A percentile compares a stretch with the other conserved stretches of the same genome.
Conservation (phyloP, 2,888 invertebrate genomes). For the Drosophila quinaria region DNA sequence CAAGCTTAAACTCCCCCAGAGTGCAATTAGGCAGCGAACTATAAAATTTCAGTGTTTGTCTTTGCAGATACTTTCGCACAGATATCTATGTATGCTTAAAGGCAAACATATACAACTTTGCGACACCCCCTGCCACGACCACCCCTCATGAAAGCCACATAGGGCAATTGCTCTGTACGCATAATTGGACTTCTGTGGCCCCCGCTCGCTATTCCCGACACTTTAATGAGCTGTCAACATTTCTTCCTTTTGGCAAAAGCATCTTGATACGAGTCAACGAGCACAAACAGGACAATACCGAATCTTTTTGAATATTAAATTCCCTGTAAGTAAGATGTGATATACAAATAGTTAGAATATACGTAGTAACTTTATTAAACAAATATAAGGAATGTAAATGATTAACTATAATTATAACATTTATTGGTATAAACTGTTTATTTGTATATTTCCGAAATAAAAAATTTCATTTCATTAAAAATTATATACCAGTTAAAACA, state of each 20-base stretch:
- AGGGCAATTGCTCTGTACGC: slow-evolving; percentile 60
- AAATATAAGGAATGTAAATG: not conserved
- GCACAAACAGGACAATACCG: slow-evolving; percentile 9
- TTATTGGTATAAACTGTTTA: too few relatives aligned
- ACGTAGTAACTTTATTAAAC: not conserved
- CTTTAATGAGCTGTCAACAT: slow-evolving; percentile 67
- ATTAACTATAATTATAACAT: too few relatives aligned
- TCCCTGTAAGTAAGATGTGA: not conserved
- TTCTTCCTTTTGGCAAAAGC: slow-evolving; percentile 31
- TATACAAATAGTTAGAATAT: not conserved
- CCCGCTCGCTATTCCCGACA: slow-evolving; percentile 30
- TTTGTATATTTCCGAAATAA: too few relatives aligned
- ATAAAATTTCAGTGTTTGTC: slow-evolving; percentile 83
- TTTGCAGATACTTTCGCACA: slow-evolving; percentile 72
- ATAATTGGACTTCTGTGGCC: slow-evolving; percentile 75
- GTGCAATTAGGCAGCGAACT: slow-evolving; percentile 83
- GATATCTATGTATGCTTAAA: slow-evolving; percentile 32
- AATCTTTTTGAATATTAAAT: slow-evolving; percentile 7
- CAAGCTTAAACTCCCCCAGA: slow-evolving; percentile 76
- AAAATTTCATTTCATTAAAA: too few relatives aligned
- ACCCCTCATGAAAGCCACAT: slow-evolving; percentile 23
- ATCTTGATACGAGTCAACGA: slow-evolving; percentile 28
- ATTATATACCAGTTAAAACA: too few relatives aligned
- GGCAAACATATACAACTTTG: slow-evolving; percentile 38
- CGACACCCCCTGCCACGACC: slow-evolving; percentile 5